Evolutionary conservation across 1,140 invertebrate species (phyloP), one percentile per base, ranked within the genome.

Genomic region (Hypothenemus hampei): DNA sequence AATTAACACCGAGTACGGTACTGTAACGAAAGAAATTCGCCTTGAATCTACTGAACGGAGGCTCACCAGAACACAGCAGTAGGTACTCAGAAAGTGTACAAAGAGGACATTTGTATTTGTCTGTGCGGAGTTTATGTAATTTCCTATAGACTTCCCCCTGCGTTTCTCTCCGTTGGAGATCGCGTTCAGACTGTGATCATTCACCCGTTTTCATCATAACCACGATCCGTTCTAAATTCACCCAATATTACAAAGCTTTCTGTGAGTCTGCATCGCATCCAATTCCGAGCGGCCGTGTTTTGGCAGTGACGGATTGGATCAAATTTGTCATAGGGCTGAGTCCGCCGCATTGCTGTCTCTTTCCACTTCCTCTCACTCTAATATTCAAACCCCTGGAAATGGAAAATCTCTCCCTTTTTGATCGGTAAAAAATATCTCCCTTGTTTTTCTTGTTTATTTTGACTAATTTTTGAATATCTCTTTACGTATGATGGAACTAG

Each of bases 91-190:
- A 69, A 59, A 68, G 62, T 63, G 65, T 70, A 71, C 69, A 70
- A 70, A 71, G 69, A 68, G 69, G 65, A 66, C 69, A 71, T 71
- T 71, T 71, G 68, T 71, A 71, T 70, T 70, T 70, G 69, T 71
- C 69, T 69, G 65, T 68, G 67, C 65, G 65, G 68, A 72, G 69
- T 72, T 72, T 72, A 72, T 70, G 69, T 72, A 72, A 72, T 72
- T 72, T 72, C 69, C 69, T 71, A 71, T 71, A 71, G 69, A 71
- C 61, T 60, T 57, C 64, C 62, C 66, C n/a, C 59, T 62, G 60
- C 55, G 40, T 54, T 59, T 58, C 60, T 57, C 66, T 55, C 53
- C 51, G 60, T 59, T 65, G 65, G 64, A 64, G 64, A 46, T 31
- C 18, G 22, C 35, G 57, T 33, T 67, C 58, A 70, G 69, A 70